Conservation (phyloP, 2,888 invertebrate genomes). For the Chrysodeixis includens region DNA sequence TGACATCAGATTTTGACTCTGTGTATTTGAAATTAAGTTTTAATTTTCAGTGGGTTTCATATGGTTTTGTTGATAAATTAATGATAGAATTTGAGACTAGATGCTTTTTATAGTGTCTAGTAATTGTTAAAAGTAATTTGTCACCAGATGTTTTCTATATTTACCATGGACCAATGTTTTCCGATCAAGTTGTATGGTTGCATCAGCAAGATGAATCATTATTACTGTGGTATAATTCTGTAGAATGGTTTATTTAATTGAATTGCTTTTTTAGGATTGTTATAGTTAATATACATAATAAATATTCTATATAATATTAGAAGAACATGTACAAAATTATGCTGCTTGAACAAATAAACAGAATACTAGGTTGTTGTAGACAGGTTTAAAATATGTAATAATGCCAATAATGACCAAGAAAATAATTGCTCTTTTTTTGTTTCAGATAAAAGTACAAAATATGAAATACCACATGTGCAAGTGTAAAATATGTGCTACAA, state of each 20-base stretch:
- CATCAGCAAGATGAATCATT: not conserved
- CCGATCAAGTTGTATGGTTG: not conserved
- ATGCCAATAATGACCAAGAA: not conserved
- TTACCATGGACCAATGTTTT: not conserved
- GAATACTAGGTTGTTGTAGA: not conserved
- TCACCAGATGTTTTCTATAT: not conserved
- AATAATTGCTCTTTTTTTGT: conserved; percentile 62
- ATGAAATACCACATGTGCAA: conserved; percentile 80
- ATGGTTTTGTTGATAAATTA: not conserved
- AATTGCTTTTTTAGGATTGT: not conserved
- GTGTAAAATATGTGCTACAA: conserved; percentile 75
- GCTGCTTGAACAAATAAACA: not conserved
- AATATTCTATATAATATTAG: too few relatives aligned
- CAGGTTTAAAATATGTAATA: not conserved
- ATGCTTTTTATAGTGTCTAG: not conserved
- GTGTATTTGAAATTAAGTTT: not conserved
- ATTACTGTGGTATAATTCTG: not conserved
- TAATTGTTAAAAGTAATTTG: not conserved
- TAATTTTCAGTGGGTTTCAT: not conserved
- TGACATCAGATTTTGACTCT: not conserved
- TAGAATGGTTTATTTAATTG: not conserved
- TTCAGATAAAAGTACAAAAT: conserved; percentile 78
- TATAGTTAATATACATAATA: not conserved
- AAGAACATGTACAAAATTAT: too few relatives aligned
- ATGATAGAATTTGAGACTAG: not conserved